Percentiles rank a stretch among this genome's conserved stretches.
Evolutionary conservation across 2,113 vertebrate genomes (phyloP).

Genomic region (Anguilla rostrata): DNA sequence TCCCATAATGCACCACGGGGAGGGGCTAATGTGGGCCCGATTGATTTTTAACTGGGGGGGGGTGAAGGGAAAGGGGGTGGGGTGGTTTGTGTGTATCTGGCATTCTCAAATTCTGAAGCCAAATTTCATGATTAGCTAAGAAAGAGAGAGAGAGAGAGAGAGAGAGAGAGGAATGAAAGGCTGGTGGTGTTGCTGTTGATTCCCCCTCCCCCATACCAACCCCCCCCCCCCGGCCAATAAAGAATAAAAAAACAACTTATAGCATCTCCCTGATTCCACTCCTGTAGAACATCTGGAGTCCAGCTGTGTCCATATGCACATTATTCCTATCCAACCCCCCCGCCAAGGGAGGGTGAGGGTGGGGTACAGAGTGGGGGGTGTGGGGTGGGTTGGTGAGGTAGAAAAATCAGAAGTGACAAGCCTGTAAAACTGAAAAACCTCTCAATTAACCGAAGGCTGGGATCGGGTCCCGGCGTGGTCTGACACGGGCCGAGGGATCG

Average conservation of each 20-base stretch:
- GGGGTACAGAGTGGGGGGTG: not conserved
- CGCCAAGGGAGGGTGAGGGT: slow-evolving; percentile 9
- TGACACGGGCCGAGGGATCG: slow-evolving; percentile 30
- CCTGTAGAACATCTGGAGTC: slow-evolving; percentile 46
- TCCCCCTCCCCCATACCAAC: slow-evolving; percentile 19
- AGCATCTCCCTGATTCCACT: slow-evolving; percentile 29
- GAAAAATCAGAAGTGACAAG: slow-evolving; percentile 48
- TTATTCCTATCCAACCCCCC: slow-evolving; percentile 22
- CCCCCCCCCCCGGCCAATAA: slow-evolving; percentile 31
- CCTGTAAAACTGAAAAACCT: slow-evolving; percentile 35
- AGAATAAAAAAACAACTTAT: slow-evolving; percentile 34
- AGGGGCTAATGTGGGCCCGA: slow-evolving; percentile 7
- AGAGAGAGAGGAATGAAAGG: slow-evolving; percentile 20
- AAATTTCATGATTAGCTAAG: not conserved
- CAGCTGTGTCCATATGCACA: slow-evolving; percentile 41
- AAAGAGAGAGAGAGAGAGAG: slow-evolving; percentile 31
- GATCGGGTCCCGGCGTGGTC: slow-evolving; percentile 23
- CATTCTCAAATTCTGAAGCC: not conserved
- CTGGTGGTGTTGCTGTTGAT: not conserved
- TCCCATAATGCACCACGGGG: slow-evolving; percentile 12
- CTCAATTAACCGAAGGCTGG: slow-evolving; percentile 29
- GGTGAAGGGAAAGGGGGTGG: not conserved
- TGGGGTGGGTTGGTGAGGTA: slow-evolving; percentile 23
- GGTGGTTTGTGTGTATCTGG: not conserved
- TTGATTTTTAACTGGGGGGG: slow-evolving; percentile 17